Percentiles rank a stretch among this genome's conserved stretches.
These are phyloP conservation scores for Chloromyia formosa DNA, from an alignment of 2,888 invertebrate species.

Conservation along the genomic window DNA sequence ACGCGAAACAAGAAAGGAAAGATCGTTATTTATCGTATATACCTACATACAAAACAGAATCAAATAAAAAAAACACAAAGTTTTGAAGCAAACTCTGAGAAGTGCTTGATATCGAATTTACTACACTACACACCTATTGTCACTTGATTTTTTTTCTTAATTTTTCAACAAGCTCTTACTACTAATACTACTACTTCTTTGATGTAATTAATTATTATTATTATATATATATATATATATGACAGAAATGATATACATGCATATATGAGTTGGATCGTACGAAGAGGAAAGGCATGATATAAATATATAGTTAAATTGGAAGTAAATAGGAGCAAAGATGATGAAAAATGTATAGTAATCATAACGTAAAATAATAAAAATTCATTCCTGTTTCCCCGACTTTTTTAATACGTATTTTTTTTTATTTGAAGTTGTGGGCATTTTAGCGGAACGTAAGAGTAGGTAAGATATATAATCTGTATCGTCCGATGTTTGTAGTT, in stretches of 20 bases:
- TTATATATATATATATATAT: no score
- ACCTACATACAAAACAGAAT: no score
- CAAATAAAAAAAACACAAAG: no score
- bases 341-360: slow-evolving; percentile 40
- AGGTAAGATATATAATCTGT: no score
- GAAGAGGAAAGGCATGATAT: neutral
- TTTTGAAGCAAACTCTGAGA: slow-evolving; percentile 22
- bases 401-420: neutral
- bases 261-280: slow-evolving; percentile 27
- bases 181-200: slow-evolving; percentile 22
- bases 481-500: no score
- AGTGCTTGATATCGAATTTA: slow-evolving; percentile 41
- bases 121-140: neutral
- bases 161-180: neutral
- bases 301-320: slow-evolving; percentile 34
- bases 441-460: no score
- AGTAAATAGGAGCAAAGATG: slow-evolving; percentile 36
- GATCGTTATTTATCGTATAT: no score
- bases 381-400: slow-evolving; percentile 40
- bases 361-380: slow-evolving; percentile 38
- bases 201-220: slow-evolving; percentile 26
- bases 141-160: slow-evolving; percentile 15
- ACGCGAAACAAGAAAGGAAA: no score
- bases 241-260: no score
- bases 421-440: neutral